A percentile compares a stretch with the other conserved stretches of the same genome.
Evolutionary conservation across 2,113 vertebrate species (phyloP).

Genomic region (Acanthisitta chloris): DNA sequence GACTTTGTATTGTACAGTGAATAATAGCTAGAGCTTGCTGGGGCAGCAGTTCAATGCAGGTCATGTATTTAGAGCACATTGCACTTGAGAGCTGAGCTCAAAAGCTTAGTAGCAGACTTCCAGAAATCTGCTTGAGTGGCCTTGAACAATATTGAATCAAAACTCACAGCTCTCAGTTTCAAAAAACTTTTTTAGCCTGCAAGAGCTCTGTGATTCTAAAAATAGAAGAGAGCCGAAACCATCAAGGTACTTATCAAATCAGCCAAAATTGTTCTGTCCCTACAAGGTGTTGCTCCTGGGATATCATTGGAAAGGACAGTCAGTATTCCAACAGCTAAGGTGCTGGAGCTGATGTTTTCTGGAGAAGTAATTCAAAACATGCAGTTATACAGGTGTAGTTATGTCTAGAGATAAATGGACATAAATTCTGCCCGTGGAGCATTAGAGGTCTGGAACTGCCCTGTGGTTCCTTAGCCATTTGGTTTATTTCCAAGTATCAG

Average conservation of each 20-base stretch:
- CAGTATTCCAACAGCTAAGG: background rate
- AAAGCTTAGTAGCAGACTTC: slow-evolving; percentile 60
- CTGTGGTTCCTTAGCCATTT: background rate
- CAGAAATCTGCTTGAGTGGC: slow-evolving; percentile 50
- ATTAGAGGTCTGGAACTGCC: background rate
- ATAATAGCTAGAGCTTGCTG: slow-evolving; percentile 55
- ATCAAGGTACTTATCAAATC: background rate
- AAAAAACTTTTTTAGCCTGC: background rate
- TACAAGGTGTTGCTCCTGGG: background rate
- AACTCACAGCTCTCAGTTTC: background rate
- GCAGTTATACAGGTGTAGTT: background rate
- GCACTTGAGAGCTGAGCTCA: slow-evolving; percentile 58
- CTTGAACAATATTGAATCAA: slow-evolving; percentile 61
- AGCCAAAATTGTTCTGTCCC: background rate
- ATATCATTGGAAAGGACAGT: background rate
- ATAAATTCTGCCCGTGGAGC: background rate
- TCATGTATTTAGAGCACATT: slow-evolving; percentile 45
- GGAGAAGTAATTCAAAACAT: background rate
- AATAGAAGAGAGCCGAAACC: background rate
- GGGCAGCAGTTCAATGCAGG: slow-evolving; percentile 46
- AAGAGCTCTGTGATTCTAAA: background rate
- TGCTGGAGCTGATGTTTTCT: background rate
- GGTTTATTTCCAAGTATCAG: background rate
- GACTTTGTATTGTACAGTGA: slow-evolving; percentile 54
- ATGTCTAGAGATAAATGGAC: background rate